These are phyloP conservation scores for Willowsia nigromaculata DNA, from an alignment of 2,888 invertebrate species.

Conservation along the genomic window DNA sequence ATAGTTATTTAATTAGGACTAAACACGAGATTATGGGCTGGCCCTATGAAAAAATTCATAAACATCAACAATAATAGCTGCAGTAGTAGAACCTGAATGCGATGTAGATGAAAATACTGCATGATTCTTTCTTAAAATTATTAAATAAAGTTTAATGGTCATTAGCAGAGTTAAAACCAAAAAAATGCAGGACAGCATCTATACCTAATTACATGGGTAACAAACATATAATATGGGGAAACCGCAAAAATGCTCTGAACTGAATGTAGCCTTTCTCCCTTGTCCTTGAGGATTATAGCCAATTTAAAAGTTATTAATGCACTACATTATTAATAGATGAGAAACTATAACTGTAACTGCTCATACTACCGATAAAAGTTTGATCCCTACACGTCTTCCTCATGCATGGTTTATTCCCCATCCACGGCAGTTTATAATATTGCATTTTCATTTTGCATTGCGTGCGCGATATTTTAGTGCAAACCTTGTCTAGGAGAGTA, in stretches of 20 bases:
- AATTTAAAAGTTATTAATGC: neutral
- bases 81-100: constrained; percentile 29
- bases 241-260: constrained; percentile 10
- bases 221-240: neutral
- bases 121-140: constrained; percentile 7
- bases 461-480: constrained; percentile 1
- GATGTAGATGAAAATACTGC: constrained; percentile 14
- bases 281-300: neutral
- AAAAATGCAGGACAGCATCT: constrained; percentile 3
- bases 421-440: neutral
- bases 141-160: neutral
- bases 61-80: constrained; percentile 15
- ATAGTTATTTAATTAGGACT: constrained; percentile 25
- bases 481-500: constrained; percentile 18
- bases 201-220: neutral
- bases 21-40: constrained; percentile 1
- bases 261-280: neutral
- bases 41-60: neutral
- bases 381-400: constrained; percentile 25
- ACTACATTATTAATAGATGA: constrained; percentile 2
- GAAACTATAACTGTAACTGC: neutral
- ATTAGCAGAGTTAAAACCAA: neutral
- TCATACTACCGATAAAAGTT: neutral
- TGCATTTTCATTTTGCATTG: constrained; percentile 38
- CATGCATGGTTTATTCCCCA: neutral